Conservation (phyloP, 2,797 vertebrate species). For the Pelobates cultripes region DNA sequence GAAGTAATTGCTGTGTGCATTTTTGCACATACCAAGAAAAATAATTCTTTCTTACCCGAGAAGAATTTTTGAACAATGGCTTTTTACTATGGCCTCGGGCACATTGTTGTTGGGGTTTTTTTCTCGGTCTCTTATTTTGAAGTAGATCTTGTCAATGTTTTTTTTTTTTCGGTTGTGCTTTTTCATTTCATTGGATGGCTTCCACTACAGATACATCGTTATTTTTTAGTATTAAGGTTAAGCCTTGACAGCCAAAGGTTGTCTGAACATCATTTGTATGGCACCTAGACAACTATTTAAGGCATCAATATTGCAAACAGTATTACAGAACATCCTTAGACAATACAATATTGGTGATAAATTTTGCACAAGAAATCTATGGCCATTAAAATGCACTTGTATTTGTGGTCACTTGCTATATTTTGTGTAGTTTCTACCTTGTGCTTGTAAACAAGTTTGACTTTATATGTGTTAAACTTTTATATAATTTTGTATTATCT, state of each 20-base stretch:
- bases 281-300: background rate
- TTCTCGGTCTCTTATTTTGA: background rate
- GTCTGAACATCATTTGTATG: conserved; percentile 1
- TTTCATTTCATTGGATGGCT: conserved; percentile 1
- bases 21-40: conserved; percentile 47
- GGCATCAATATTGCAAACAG: background rate
- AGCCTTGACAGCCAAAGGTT: conserved; percentile 21
- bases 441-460: no score
- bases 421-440: no score
- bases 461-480: no score
- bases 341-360: background rate
- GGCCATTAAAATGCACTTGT: no score
- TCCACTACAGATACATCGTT: conserved; percentile 9
- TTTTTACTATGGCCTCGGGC: conserved; percentile 18
- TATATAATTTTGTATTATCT: no score
- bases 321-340: background rate
- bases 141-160: conserved; percentile 21
- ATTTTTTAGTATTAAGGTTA: conserved; percentile 3
- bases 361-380: no score
- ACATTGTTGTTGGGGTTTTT: background rate
- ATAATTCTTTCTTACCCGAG: conserved; percentile 30
- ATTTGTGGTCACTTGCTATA: no score
- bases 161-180: background rate
- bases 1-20: conserved; percentile 36
- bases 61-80: conserved; percentile 24